Evolutionary conservation across 2,888 invertebrate species (phyloP), one percentile per base, ranked within the genome.

Genomic region (Ennomos quercinarius): DNA sequence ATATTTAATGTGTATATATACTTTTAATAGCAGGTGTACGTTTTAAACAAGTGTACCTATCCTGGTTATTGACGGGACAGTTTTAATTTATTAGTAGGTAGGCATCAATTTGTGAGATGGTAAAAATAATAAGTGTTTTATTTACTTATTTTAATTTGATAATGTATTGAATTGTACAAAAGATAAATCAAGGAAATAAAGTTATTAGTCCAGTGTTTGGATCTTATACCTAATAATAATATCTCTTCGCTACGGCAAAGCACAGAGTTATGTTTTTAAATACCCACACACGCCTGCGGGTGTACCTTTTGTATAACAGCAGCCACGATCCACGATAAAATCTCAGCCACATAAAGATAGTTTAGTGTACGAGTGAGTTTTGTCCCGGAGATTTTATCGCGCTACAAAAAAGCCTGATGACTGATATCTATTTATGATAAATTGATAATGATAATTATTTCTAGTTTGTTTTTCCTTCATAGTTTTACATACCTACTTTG

Each of bases 401-500:
- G 61, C 72, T 68, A 69, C 68, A 65, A 68, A 67, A 64, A 68
- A 65, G 57, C 53, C 63, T 56, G 64, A 67, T 62, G 68, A 66
- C 66, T 68, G 63, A 67, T 66, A 70, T 62, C 66, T 57, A 64
- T 65, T 63, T 64, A 58, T 56, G 40, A 68, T 63, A 58, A 66
- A 63, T 57, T 56, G 40, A 68, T 63, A 60, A 66, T 59, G 54
- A 66, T 68, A 59, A 64, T 64, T 60, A 61, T 58, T 61, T 64
- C 59, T 57, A 61, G 48, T 57, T 67, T 61, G 53, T 68, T 67
- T 67, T 66, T 54, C 45, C 60, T 64, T 60, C 52, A 61, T 67
- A 65, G 53, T 60, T 66, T 64, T 63, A 49, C 68, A 66, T 66
- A 63, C 61, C 65, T 66, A 63, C 61, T 64, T 75, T 72, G 84